Percentiles rank a stretch among this genome's conserved stretches.
Conservation (phyloP, 2,797 vertebrate species). For the Melanotaenia boesemani region DNA sequence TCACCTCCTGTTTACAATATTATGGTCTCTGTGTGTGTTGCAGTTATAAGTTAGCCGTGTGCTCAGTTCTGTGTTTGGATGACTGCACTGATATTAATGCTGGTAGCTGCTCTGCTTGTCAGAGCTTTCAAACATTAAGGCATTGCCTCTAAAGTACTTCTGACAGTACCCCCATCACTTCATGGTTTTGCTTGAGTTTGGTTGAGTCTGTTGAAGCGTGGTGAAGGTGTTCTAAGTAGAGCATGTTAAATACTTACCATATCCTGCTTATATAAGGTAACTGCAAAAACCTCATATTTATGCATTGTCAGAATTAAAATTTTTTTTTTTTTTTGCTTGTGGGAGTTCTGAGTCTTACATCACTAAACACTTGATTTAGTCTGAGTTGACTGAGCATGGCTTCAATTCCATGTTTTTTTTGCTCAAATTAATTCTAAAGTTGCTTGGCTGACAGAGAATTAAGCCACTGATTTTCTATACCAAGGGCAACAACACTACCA, state of each 20-base stretch:
- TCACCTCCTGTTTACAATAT: slow-evolving; percentile 17
- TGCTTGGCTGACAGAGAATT: not conserved
- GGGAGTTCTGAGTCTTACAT: not conserved
- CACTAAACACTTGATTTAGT: not conserved
- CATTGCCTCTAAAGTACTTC: not conserved
- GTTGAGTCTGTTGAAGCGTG: not conserved
- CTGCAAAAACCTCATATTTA: slow-evolving; percentile 9
- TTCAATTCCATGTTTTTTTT: not conserved
- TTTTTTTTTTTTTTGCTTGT: not conserved
- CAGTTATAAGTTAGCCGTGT: slow-evolving; percentile 7
- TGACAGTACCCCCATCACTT: not conserved
- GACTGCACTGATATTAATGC: slow-evolving; percentile 3
- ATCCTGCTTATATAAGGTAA: slow-evolving; percentile 18
- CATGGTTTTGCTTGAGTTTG: slow-evolving; percentile 5
- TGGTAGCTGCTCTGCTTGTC: not conserved
- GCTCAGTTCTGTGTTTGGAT: not conserved
- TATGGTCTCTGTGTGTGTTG: not conserved
- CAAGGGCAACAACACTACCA: not conserved
- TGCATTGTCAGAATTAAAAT: not conserved
- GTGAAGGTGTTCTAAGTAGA: slow-evolving; percentile 19
- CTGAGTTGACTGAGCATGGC: not conserved
- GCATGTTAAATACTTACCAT: slow-evolving; percentile 17
- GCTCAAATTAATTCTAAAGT: not conserved
- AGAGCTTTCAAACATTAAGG: not conserved
- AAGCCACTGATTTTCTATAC: not conserved